These are phyloP conservation scores for Philereme transversata DNA, from an alignment of 2,888 invertebrate genomes.

Conservation along the genomic window DNA sequence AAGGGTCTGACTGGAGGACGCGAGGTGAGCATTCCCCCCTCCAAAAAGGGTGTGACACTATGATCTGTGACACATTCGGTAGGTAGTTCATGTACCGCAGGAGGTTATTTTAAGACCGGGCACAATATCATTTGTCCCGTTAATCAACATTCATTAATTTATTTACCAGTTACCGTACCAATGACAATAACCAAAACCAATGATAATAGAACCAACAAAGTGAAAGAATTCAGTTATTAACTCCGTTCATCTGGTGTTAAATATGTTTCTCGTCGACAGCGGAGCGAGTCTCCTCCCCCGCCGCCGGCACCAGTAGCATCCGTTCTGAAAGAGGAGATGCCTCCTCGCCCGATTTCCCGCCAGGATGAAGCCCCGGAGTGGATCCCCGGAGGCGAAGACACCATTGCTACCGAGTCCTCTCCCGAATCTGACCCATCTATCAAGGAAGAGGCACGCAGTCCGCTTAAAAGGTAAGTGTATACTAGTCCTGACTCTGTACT, in stretches of 20 bases:
- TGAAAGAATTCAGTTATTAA: too few relatives aligned
- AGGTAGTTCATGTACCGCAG: too few relatives aligned
- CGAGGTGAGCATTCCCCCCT: slow-evolving; percentile 54
- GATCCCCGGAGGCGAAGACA: slow-evolving; percentile 71
- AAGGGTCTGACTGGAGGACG: slow-evolving; percentile 86
- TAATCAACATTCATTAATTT: too few relatives aligned
- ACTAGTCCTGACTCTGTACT: not conserved
- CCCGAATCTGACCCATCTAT: slow-evolving; percentile 47
- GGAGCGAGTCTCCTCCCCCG: slow-evolving; percentile 71
- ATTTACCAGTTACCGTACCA: too few relatives aligned
- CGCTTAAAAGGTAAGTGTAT: slow-evolving; percentile 64
- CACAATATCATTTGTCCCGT: too few relatives aligned
- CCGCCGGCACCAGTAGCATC: slow-evolving; percentile 23
- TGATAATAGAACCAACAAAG: too few relatives aligned
- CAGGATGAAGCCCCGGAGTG: slow-evolving; percentile 59
- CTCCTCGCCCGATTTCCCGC: slow-evolving; percentile 43
- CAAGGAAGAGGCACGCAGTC: slow-evolving; percentile 69
- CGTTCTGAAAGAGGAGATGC: slow-evolving; percentile 29
- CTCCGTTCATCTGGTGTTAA: not conserved
- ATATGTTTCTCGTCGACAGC: slow-evolving; percentile 44
- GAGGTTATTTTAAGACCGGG: too few relatives aligned
- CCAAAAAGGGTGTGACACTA: too few relatives aligned
- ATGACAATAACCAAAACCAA: too few relatives aligned
- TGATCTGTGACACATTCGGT: too few relatives aligned
- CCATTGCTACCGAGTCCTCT: slow-evolving; percentile 62